A percentile compares a stretch with the other conserved stretches of the same genome.
Conservation (phyloP, 2,113 vertebrate species). For the Chamaea fasciata region DNA sequence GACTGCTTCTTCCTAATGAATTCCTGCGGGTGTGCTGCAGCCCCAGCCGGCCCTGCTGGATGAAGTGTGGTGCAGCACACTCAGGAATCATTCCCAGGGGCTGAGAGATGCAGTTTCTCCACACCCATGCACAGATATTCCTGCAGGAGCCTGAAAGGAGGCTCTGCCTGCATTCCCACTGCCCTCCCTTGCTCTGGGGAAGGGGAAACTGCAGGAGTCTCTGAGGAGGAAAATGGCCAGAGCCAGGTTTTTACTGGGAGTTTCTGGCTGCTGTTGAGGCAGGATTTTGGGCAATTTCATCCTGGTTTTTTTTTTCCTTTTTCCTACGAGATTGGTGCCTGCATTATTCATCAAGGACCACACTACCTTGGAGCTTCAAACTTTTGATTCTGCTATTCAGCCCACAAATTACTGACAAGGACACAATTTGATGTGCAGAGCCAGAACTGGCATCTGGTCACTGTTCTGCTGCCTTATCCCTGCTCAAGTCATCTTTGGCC, state of each 20-base stretch:
- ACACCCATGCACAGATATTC: accelerated
- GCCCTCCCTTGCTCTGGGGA: accelerated
- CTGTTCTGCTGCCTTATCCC: not conserved
- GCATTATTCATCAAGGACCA: slow-evolving; percentile 25
- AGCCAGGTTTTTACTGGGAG: not conserved
- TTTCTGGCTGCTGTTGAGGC: not conserved
- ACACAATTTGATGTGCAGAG: not conserved
- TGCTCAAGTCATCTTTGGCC: not conserved
- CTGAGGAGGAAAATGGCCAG: not conserved
- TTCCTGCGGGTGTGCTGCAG: not conserved
- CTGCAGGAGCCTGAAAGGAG: not conserved
- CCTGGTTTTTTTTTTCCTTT: not conserved
- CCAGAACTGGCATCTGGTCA: not conserved
- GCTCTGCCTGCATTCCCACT: not conserved
- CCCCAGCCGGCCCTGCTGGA: not conserved
- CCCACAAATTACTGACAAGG: not conserved
- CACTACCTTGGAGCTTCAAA: not conserved
- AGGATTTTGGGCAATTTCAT: not conserved
- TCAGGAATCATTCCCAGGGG: not conserved
- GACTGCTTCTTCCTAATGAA: not conserved
- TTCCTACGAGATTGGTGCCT: not conserved
- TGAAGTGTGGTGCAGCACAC: not conserved
- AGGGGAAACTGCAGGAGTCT: not conserved
- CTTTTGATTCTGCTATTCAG: not conserved
- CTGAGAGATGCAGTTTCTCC: not conserved